Conservation (phyloP, 1,140 invertebrate species). For the Drosophila micromelanica region DNA sequence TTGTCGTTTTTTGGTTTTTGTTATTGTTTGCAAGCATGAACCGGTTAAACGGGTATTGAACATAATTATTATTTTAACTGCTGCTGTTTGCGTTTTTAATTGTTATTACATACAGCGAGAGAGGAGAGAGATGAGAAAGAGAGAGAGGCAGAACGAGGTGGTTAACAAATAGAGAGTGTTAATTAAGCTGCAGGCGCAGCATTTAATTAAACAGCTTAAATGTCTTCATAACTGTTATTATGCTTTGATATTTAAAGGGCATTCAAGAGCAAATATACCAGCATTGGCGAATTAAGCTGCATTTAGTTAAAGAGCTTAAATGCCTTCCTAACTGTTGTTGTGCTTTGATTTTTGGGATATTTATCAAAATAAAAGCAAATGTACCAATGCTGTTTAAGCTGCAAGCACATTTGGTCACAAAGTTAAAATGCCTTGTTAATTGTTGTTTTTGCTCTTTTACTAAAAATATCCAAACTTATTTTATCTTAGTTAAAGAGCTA, state of each 20-base stretch:
- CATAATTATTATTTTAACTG: slow-evolving; percentile 40
- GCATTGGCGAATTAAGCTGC: slow-evolving; percentile 15
- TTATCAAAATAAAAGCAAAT: too few relatives aligned
- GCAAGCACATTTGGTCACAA: slow-evolving; percentile 7
- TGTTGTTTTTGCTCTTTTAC: too few relatives aligned
- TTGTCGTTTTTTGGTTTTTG: slow-evolving; percentile 12
- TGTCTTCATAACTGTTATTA: too few relatives aligned
- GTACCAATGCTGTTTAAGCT: slow-evolving; percentile 13
- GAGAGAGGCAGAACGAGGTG: neutral
- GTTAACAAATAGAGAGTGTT: neutral
- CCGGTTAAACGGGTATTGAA: slow-evolving; percentile 38
- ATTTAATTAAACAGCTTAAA: slow-evolving; percentile 1
- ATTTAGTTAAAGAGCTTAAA: neutral
- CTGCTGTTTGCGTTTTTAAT: slow-evolving; percentile 39
- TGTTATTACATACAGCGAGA: slow-evolving; percentile 22
- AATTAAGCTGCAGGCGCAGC: slow-evolving; percentile 31
- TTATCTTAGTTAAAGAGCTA: too few relatives aligned
- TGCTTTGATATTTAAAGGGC: too few relatives aligned
- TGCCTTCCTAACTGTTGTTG: too few relatives aligned
- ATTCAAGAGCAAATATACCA: too few relatives aligned
- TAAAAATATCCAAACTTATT: too few relatives aligned
- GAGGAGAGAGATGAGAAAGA: too few relatives aligned
- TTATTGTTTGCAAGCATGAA: slow-evolving; percentile 38
- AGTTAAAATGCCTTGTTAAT: too few relatives aligned
- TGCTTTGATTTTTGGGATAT: too few relatives aligned